Conservation (phyloP, 1,140 invertebrate species). For the Bombus picipes region DNA sequence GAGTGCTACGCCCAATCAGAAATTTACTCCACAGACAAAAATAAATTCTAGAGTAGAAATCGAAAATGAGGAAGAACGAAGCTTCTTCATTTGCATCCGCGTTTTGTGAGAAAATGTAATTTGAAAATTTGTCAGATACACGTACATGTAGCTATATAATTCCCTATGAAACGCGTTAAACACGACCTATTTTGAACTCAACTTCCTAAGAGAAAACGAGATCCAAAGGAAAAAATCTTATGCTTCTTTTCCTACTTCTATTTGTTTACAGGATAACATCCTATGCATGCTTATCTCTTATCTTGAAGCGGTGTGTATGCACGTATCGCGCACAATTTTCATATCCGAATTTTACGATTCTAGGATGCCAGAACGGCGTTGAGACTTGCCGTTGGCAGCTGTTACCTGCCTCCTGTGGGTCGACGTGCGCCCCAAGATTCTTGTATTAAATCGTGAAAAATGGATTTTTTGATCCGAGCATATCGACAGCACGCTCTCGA, state of each 20-base stretch:
- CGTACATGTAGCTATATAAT: too few relatives aligned
- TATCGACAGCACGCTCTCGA: conserved; percentile 19
- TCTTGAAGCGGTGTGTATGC: not conserved
- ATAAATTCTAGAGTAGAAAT: too few relatives aligned
- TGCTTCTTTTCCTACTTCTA: too few relatives aligned
- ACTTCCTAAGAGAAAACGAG: not conserved
- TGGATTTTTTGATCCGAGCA: conserved; percentile 33
- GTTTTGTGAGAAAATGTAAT: too few relatives aligned
- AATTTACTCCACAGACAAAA: not conserved
- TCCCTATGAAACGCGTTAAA: too few relatives aligned
- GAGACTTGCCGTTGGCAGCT: conserved; percentile 28
- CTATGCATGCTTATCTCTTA: not conserved
- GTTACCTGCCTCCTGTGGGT: conserved; percentile 4
- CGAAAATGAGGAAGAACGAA: too few relatives aligned
- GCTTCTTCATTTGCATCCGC: too few relatives aligned
- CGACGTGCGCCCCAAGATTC: not conserved
- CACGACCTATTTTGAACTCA: too few relatives aligned
- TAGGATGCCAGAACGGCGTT: not conserved
- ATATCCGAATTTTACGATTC: conserved; percentile 51
- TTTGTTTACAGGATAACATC: too few relatives aligned
- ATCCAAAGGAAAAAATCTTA: too few relatives aligned
- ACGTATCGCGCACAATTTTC: conserved; percentile 5
- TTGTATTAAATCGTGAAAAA: conserved; percentile 49
- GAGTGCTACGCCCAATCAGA: not conserved
- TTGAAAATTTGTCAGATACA: too few relatives aligned